Conservation (phyloP, 2,113 vertebrate species). For the Pomatostomus ruficeps region DNA sequence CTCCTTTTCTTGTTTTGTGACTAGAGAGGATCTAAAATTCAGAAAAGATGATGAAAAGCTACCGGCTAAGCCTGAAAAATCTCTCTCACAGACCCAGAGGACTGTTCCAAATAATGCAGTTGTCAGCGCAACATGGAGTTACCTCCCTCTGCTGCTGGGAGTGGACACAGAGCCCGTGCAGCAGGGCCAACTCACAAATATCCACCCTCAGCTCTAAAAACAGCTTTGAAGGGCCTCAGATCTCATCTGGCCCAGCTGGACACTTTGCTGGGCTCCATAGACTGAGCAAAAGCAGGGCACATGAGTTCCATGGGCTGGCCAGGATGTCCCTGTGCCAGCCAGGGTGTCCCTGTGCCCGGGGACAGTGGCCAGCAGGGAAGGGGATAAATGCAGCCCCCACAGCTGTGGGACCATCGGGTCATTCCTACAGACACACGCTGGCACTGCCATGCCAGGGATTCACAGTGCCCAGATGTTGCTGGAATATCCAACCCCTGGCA, state of each 20-base stretch:
- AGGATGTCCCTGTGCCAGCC: background rate
- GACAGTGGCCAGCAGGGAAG: background rate
- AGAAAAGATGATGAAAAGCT: background rate
- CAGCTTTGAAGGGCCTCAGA: accelerated
- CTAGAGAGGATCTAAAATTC: background rate
- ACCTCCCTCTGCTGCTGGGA: background rate
- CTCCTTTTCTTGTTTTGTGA: background rate
- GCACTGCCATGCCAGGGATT: background rate
- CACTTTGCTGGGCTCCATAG: accelerated
- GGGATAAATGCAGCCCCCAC: background rate
- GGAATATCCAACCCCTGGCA: background rate
- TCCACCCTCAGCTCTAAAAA: background rate
- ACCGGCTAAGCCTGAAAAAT: background rate
- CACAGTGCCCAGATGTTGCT: background rate
- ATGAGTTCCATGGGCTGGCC: accelerated
- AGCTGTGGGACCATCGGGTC: background rate
- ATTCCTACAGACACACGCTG: background rate
- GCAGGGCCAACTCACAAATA: accelerated
- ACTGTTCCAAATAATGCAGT: background rate
- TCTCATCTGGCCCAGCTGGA: background rate
- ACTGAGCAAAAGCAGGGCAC: accelerated
- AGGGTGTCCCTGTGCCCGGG: background rate
- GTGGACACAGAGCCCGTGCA: background rate
- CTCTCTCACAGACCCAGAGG: background rate
- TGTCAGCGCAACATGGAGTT: background rate